phyloP scores from a whole-genome alignment of 2,888 invertebrate species.

The Eugnorisma glareosa region DNA sequence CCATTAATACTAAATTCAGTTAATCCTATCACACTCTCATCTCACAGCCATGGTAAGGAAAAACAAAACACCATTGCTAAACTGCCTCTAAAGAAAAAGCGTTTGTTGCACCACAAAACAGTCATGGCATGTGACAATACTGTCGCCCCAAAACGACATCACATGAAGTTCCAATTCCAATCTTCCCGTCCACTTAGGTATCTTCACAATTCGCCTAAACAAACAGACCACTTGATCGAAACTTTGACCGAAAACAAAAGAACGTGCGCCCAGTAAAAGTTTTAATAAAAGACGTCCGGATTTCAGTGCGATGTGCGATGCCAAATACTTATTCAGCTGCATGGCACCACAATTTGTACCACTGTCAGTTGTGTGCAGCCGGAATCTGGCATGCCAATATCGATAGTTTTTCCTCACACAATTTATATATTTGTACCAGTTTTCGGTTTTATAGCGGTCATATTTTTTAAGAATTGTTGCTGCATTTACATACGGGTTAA shows the following conservation, averaged over 20 bases:
- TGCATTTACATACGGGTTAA: constrained; percentile 26
- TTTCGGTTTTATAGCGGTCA: constrained; percentile 51
- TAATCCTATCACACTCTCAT: not conserved
- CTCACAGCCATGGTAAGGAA: not conserved
- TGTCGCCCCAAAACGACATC: not conserved
- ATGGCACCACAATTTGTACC: constrained; percentile 64
- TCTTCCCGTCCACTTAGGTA: constrained; percentile 5
- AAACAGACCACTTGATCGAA: constrained; percentile 49
- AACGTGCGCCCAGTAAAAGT: constrained; percentile 51
- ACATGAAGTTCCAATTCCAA: constrained; percentile 6
- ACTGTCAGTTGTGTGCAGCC: constrained; percentile 57
- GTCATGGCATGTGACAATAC: not conserved
- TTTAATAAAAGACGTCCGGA: constrained; percentile 63
- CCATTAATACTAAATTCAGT: too few relatives aligned
- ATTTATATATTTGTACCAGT: constrained; percentile 59
- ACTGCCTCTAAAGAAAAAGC: not conserved
- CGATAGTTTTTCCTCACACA: constrained; percentile 59
- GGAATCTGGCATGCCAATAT: constrained; percentile 58
- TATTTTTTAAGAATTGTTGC: constrained; percentile 56
- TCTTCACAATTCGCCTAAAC: constrained; percentile 20
- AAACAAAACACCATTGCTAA: not conserved
- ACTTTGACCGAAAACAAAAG: constrained; percentile 49
- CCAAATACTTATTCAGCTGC: constrained; percentile 64
- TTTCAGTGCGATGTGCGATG: constrained; percentile 37
- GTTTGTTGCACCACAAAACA: not conserved